A percentile compares a stretch with the other conserved stretches of the same genome.
Evolutionary conservation across 2,888 invertebrate genomes (phyloP).

Genomic region (Athrips mouffetella): DNA sequence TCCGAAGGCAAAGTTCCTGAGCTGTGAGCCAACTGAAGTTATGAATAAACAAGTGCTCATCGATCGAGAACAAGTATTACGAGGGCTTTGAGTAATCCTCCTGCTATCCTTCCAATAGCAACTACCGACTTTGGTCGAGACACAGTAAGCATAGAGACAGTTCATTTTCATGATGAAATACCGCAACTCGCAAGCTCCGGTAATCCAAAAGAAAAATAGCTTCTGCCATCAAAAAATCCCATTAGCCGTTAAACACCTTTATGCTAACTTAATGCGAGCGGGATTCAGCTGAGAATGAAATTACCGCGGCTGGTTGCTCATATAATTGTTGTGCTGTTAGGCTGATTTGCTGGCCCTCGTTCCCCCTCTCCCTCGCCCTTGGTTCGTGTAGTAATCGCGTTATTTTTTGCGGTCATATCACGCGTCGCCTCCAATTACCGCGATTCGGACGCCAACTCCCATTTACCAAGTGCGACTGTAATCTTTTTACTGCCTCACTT

Average conservation of each 20-base stretch:
- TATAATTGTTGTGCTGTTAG: slow-evolving; percentile 35
- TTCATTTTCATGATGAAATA: no score
- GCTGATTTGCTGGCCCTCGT: slow-evolving; percentile 26
- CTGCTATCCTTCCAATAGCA: no score
- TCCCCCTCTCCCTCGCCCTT: background rate
- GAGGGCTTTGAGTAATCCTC: background rate
- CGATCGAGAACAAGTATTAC: background rate
- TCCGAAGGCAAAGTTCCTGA: background rate
- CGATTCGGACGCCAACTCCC: background rate
- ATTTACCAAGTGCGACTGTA: no score
- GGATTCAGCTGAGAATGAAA: slow-evolving; percentile 29
- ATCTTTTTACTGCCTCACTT: no score
- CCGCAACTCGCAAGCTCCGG: slow-evolving; percentile 16
- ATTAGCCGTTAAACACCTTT: slow-evolving; percentile 23
- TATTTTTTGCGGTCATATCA: slow-evolving; percentile 17
- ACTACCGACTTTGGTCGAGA: no score
- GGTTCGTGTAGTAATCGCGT: slow-evolving; percentile 24
- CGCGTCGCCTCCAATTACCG: background rate
- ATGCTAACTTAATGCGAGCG: slow-evolving; percentile 31
- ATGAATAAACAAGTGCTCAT: slow-evolving; percentile 4
- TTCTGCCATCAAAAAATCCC: slow-evolving; percentile 16
- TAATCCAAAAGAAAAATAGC: slow-evolving; percentile 31
- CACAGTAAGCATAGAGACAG: no score
- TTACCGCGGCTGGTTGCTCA: slow-evolving; percentile 28
- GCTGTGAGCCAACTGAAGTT: slow-evolving; percentile 2